Evolutionary conservation across 1,140 invertebrate species (phyloP).

Genomic region (Periplaneta americana): DNA sequence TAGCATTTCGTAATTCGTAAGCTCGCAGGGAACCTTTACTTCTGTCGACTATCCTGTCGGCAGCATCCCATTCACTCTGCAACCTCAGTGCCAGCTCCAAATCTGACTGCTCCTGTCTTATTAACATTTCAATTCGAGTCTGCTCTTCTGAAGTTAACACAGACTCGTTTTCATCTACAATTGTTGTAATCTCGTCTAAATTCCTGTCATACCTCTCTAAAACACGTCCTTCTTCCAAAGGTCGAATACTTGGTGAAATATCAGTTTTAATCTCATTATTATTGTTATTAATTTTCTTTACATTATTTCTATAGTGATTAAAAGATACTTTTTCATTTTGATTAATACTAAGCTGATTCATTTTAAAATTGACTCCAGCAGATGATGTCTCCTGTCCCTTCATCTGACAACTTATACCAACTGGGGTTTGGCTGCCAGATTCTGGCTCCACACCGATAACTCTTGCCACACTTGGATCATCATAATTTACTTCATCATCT

Average conservation of each 20-base stretch:
- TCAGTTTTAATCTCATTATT: background rate
- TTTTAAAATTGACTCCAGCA: background rate
- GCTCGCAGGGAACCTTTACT: background rate
- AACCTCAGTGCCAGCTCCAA: slow-evolving; percentile 3
- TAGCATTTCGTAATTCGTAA: background rate
- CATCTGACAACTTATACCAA: background rate
- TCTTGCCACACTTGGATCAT: background rate
- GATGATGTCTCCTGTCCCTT: background rate
- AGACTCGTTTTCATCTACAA: background rate
- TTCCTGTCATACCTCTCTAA: background rate
- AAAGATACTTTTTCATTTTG: background rate
- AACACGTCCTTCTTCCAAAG: background rate
- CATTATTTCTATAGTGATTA: background rate
- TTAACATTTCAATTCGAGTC: background rate
- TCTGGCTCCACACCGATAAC: background rate
- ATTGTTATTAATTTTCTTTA: background rate
- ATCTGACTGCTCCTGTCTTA: slow-evolving; percentile 7
- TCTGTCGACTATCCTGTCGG: slow-evolving; percentile 6
- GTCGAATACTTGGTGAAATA: background rate
- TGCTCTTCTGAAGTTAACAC: background rate
- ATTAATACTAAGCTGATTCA: background rate
- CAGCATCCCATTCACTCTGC: background rate
- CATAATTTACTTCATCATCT: background rate
- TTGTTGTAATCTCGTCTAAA: background rate
- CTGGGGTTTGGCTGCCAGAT: background rate